phyloP scores from a whole-genome alignment of 1,140 invertebrate genomes.

The Papilio dardanus region DNA sequence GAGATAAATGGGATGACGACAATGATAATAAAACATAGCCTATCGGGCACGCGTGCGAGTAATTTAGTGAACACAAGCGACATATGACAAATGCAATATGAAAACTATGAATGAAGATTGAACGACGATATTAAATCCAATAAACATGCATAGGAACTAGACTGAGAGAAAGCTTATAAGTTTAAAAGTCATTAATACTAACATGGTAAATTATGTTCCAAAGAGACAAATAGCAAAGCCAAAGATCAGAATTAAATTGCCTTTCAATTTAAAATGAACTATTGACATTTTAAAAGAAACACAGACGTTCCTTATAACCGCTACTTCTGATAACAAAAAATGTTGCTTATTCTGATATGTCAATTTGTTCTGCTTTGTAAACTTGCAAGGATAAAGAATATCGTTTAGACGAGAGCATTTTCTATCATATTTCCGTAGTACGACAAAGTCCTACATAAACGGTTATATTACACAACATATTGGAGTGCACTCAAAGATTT shows the following conservation, averaged over 20 bases:
- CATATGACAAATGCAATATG: background rate
- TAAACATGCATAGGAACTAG: too few relatives aligned
- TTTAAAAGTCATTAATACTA: background rate
- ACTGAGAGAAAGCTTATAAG: background rate
- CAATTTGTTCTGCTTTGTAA: background rate
- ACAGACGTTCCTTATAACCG: background rate
- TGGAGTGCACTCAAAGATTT: background rate
- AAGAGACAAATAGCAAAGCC: background rate
- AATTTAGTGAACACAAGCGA: too few relatives aligned
- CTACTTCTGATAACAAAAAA: background rate
- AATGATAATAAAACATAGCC: constrained; percentile 27
- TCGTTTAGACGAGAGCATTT: background rate
- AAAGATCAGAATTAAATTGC: background rate
- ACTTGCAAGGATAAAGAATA: background rate
- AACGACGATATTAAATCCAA: background rate
- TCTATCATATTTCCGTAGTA: background rate
- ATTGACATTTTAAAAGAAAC: background rate
- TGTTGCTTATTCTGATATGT: background rate
- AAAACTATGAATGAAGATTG: background rate
- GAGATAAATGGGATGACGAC: constrained; percentile 31
- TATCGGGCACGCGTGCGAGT: constrained; percentile 1
- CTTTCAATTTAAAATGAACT: background rate
- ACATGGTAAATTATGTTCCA: background rate
- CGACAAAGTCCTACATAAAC: background rate
- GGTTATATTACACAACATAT: background rate